These are phyloP conservation scores for Sarcophaga bullata DNA, from an alignment of 1,140 invertebrate genomes.

Conservation along the genomic window DNA sequence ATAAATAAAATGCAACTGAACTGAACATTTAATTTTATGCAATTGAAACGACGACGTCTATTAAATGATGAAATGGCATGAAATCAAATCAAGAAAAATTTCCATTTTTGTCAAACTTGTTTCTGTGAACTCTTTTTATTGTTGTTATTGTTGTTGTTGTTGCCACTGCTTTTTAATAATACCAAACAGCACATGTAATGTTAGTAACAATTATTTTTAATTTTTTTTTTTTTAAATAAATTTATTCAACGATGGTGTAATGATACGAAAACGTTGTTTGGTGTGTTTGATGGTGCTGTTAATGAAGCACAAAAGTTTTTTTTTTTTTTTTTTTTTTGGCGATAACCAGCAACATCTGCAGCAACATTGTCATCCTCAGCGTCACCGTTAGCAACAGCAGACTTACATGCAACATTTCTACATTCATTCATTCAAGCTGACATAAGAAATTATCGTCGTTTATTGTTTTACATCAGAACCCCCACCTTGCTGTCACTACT, in stretches of 20 bases:
- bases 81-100: background rate
- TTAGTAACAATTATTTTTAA: too few species aligned
- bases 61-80: background rate
- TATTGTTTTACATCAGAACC: background rate
- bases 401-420: too few species aligned
- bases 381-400: too few species aligned
- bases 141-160: too few species aligned
- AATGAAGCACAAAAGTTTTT: too few species aligned
- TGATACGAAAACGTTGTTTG: background rate
- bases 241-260: background rate
- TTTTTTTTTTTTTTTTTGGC: too few species aligned
- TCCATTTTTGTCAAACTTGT: conserved; percentile 20
- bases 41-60: conserved; percentile 3
- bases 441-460: too few species aligned
- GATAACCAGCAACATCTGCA: too few species aligned
- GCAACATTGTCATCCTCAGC: too few species aligned
- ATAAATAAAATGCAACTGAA: background rate
- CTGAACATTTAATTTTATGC: conserved; percentile 8
- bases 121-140: background rate
- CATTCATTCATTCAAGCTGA: too few species aligned
- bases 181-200: background rate
- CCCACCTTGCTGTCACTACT: background rate
- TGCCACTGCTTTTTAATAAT: too few species aligned
- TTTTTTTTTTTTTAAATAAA: background rate
- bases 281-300: too few species aligned